Base-by-base conservation (phyloP, 2,797 vertebrate genomes). In the Delichon dasypus region DNA sequence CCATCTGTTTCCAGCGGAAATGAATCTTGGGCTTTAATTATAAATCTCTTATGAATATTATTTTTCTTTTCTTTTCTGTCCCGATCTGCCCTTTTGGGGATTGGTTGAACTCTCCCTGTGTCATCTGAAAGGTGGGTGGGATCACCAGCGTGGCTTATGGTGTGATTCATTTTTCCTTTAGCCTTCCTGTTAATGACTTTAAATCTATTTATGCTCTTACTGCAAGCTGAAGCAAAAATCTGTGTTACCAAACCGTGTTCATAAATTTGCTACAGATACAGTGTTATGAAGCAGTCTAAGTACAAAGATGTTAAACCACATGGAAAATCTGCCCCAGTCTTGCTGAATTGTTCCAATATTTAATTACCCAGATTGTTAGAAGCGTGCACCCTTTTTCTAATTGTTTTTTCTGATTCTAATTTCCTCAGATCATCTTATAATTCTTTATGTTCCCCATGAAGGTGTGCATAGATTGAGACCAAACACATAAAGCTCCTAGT, bases 1-100 rank as follows among this genome's bases (percentile, higher is more conserved):
- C 93, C 89, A 97, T 95, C 85, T 96, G 85, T 93, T 90, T 92
- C 80, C 91, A 96, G 65, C n/a, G 8, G 73, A 95, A 94, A 94
- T 86, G 80, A 94, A 89, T 81, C 62, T 93, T 93, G 62, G 51
- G 75, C 74, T 88, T 88, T 87, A 95, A 93, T 93, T 81, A 87
- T 78, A 94, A 96, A 94, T 92, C 70, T 90, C 71, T 53, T 88
- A 82, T 32, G 75, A 77, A 92, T 90, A 96, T 86, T 91, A 51
- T 86, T 88, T 90, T 93, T 68, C 51, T 40, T 90, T 78, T 84
- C 23, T 58, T 71, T 85, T 92, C 40, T 64, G 50, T 73, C 19
- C 19, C 40, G 57, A 9, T 36, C 71, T 91, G 79, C 18, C 81
- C 77, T 87, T 91, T 80, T 38, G 57, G 61, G 48, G 64, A 53